A percentile compares a stretch with the other conserved stretches of the same genome.
phyloP scores from a whole-genome alignment of 2,797 vertebrate species.

The Myripristis jacobus region DNA sequence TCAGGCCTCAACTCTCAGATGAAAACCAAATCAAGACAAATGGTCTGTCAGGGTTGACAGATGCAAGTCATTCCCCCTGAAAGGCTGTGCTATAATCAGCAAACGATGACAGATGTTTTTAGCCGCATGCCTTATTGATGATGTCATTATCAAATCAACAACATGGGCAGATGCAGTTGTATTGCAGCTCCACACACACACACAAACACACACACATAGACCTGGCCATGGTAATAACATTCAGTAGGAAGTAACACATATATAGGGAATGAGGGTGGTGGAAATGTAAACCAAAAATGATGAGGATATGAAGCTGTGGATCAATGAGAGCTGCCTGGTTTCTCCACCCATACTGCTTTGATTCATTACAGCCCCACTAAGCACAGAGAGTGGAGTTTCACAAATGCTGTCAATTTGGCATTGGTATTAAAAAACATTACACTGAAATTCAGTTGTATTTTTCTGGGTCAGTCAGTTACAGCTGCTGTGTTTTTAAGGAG shows the following conservation, averaged over 20 bases:
- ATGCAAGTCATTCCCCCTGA: conserved; percentile 62
- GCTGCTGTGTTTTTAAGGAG: too few species aligned
- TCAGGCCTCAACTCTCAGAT: conserved; percentile 34
- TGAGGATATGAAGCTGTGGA: conserved; percentile 26
- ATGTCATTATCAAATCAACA: conserved; percentile 57
- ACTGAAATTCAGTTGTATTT: background rate
- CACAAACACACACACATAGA: conserved; percentile 27
- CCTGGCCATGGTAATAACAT: background rate
- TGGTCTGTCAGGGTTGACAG: conserved; percentile 67
- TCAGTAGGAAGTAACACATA: background rate
- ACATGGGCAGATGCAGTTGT: conserved; percentile 5
- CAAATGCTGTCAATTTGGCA: conserved; percentile 12
- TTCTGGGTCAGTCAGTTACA: too few species aligned
- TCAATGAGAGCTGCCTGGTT: conserved; percentile 42
- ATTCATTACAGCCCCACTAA: conserved; percentile 32
- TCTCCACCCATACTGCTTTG: conserved; percentile 32
- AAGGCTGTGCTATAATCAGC: conserved; percentile 55
- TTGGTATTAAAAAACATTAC: conserved; percentile 8
- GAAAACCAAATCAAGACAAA: conserved; percentile 73
- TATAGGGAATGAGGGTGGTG: conserved; percentile 2
- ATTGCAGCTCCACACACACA: conserved; percentile 18
- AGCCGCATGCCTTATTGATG: conserved; percentile 55
- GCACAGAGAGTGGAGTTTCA: conserved; percentile 14
- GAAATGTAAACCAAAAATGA: conserved; percentile 9
- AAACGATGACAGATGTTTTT: conserved; percentile 71